phyloP scores from a whole-genome alignment of 2,888 invertebrate genomes.

The Eledona agricola region DNA sequence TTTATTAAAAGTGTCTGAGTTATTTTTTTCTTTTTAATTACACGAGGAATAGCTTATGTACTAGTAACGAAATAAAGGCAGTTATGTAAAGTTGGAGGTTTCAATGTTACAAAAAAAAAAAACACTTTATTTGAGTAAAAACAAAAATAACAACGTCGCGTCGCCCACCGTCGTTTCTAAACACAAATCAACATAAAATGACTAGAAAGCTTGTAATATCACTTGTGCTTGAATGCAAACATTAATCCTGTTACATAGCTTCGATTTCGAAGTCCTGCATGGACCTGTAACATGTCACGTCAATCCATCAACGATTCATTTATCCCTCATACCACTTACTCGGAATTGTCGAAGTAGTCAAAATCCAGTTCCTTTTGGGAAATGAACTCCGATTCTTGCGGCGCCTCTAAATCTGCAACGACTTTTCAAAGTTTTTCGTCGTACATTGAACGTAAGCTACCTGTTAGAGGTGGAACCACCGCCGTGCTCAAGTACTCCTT shows the following conservation, averaged over 20 bases:
- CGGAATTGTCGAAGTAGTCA: slow-evolving; percentile 55
- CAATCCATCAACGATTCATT: not conserved
- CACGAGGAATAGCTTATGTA: slow-evolving; percentile 25
- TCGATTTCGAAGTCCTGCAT: slow-evolving; percentile 58
- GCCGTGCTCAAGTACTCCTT: slow-evolving; percentile 69
- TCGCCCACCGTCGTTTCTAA: not conserved
- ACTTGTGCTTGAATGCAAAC: slow-evolving; percentile 26
- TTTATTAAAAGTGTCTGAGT: slow-evolving; percentile 20
- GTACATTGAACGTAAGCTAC: slow-evolving; percentile 39
- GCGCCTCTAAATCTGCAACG: slow-evolving; percentile 48
- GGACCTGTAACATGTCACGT: slow-evolving; percentile 45
- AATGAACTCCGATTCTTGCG: slow-evolving; percentile 53
- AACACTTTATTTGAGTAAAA: slow-evolving; percentile 13
- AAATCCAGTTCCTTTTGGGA: slow-evolving; percentile 55
- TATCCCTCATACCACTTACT: slow-evolving; percentile 43
- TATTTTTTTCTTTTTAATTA: slow-evolving; percentile 18
- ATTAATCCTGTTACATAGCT: slow-evolving; percentile 45
- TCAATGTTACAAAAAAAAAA: slow-evolving; percentile 9
- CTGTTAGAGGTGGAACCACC: slow-evolving; percentile 58
- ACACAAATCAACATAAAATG: slow-evolving; percentile 27
- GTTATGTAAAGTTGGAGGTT: slow-evolving; percentile 12
- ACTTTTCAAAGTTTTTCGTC: slow-evolving; percentile 1
- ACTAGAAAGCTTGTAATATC: slow-evolving; percentile 33
- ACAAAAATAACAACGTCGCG: slow-evolving; percentile 27
- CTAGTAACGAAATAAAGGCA: slow-evolving; percentile 28